Evolutionary conservation across 2,888 invertebrate species (phyloP), one percentile per base, ranked within the genome.

Genomic region (Dichetophora obliterata): DNA sequence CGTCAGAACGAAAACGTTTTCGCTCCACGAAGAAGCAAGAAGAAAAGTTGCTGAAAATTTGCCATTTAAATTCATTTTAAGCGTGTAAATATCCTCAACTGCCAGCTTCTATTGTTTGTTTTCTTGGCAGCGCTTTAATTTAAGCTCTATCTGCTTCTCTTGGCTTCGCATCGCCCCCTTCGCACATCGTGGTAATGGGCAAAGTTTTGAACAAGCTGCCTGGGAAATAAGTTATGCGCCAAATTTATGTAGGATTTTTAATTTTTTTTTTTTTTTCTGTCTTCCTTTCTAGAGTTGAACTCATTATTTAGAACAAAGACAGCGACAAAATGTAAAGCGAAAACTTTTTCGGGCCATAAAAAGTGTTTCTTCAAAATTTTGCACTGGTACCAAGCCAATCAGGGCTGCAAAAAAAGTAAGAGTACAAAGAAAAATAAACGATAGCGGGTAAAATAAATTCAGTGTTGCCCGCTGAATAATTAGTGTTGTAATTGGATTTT

Each of bases 401-500:
- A 52, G 54, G 27, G 34, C 14, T 27, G 50, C 8, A 27, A 52
- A 54, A 48, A 54, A 31, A 50, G 5, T 31, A 31, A 31, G 5
- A 31, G 3, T 31, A 24, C 19, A 59, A 71, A 57, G 37, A 57
- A 37, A 37, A 22, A 19, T 24, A 50, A 6, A 48, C 27, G 22
- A 19, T 5, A 22, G 52, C 14, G 31, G 24, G 2, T 9, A 31
- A 63, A 43, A 34, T 27, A 24, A 27, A 24, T 59, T 59, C 71
- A 71, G 24, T 48, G 73, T 63, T 63, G 63, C 50, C 61, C 63
- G n/a, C 73, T 73, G 63, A 73, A 73, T 61, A 73, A 61, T 73
- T 73, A 73, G 73, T 65, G 63, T 73, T 63, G 63, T 73, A 73
- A 73, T 73, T 73, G 50, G 63, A 73, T 73, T 73, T 73, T 16